Conservation (phyloP, 2,888 invertebrate species). For the Microchrysa polita region DNA sequence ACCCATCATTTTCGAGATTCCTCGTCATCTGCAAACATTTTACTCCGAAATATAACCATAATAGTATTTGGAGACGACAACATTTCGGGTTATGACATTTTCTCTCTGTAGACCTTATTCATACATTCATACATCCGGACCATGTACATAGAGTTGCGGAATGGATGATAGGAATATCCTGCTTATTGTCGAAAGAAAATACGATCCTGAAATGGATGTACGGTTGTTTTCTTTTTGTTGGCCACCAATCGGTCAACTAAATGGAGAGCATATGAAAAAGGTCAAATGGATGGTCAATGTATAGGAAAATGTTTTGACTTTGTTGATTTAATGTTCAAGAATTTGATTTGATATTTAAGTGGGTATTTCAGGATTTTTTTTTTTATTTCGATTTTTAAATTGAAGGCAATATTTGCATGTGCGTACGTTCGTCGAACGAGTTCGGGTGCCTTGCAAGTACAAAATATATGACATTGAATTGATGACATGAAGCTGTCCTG, state of each 20-base stretch:
- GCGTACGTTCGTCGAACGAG: no score
- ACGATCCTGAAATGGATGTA: no score
- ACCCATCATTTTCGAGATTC: slow-evolving; percentile 10
- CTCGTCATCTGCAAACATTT: slow-evolving; percentile 9
- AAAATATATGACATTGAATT: no score
- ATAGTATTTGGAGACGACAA: slow-evolving; percentile 9
- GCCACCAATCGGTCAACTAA: slow-evolving; percentile 9
- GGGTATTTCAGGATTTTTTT: neutral
- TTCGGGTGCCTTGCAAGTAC: no score
- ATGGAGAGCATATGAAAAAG: slow-evolving; percentile 15
- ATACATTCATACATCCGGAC: neutral
- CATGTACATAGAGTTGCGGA: no score
- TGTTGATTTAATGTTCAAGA: slow-evolving; percentile 8
- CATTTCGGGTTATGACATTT: neutral
- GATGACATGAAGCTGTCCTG: no score
- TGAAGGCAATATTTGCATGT: neutral
- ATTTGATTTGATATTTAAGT: slow-evolving; percentile 10
- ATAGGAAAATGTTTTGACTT: slow-evolving; percentile 9
- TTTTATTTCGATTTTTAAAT: neutral
- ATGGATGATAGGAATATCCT: no score
- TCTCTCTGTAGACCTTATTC: neutral
- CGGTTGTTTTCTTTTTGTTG: neutral
- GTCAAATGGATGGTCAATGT: neutral
- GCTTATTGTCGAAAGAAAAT: no score
- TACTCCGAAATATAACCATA: neutral